Conservation (phyloP, 2,797 vertebrate genomes). For the Erethizon dorsatum region DNA sequence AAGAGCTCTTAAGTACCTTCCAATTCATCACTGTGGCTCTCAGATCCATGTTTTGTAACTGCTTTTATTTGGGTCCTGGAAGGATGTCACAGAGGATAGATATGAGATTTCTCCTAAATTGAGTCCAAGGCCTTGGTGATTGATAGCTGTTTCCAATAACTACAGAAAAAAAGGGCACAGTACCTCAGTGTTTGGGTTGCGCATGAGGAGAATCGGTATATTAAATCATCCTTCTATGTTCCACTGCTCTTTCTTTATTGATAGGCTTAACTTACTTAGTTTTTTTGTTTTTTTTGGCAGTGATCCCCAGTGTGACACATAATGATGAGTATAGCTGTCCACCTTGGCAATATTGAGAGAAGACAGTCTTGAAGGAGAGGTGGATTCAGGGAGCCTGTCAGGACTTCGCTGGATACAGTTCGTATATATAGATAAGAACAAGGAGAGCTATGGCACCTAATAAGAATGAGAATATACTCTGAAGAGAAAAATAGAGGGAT, state of each 20-base stretch:
- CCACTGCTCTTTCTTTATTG: neutral
- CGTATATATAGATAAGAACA: neutral
- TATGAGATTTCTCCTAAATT: neutral
- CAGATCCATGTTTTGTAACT: neutral
- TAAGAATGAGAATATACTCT: neutral
- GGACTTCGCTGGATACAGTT: neutral
- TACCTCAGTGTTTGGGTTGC: neutral
- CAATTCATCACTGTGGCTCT: neutral
- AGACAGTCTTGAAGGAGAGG: neutral
- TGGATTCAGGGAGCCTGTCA: neutral
- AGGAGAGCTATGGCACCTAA: neutral
- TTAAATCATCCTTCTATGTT: neutral
- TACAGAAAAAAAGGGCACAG: neutral
- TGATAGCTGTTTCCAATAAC: constrained; percentile 3
- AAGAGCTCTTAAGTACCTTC: neutral
- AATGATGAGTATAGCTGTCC: neutral
- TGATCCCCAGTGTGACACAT: neutral
- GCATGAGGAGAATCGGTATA: neutral
- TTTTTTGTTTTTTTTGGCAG: constrained; percentile 26
- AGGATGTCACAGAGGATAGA: neutral
- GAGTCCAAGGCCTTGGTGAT: neutral
- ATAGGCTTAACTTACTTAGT: neutral
- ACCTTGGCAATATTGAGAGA: neutral
- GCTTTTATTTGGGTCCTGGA: constrained; percentile 11
- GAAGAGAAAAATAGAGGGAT: constrained; percentile 22